Conservation (phyloP, 2,797 vertebrate genomes). For the Brachyalestes nurse region DNA sequence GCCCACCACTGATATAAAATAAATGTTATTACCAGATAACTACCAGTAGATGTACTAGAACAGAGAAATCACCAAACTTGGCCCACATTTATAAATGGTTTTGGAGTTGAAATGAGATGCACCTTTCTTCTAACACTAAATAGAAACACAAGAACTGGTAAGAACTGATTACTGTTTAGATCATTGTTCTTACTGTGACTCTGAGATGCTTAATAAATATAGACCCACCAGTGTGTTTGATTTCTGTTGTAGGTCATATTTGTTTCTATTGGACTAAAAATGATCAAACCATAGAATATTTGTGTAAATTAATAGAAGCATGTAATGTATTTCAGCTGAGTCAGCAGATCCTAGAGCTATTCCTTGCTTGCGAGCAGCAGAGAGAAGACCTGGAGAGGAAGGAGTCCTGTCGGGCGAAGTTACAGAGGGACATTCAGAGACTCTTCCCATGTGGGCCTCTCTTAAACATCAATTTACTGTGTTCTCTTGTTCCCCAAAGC, state of each 20-base stretch:
- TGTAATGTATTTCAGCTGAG: constrained; percentile 83
- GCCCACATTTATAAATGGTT: too few relatives aligned
- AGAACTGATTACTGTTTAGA: neutral
- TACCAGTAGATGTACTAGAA: too few relatives aligned
- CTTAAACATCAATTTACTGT: neutral
- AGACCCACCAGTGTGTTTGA: neutral
- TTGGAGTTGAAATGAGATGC: too few relatives aligned
- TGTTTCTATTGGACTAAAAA: neutral
- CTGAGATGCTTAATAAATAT: neutral
- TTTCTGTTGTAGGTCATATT: neutral
- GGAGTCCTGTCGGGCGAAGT: constrained; percentile 83
- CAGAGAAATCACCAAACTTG: too few relatives aligned
- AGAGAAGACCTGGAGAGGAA: constrained; percentile 86
- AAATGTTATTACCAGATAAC: too few relatives aligned
- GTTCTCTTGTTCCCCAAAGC: neutral
- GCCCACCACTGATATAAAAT: too few relatives aligned
- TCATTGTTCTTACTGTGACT: neutral
- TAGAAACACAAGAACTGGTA: neutral
- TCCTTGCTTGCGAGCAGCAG: constrained; percentile 88
- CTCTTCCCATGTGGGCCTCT: constrained; percentile 84
- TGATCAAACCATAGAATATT: neutral
- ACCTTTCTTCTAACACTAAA: too few relatives aligned
- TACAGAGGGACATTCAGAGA: constrained; percentile 88
- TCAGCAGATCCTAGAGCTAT: constrained; percentile 88
- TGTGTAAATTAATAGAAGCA: neutral